These are phyloP conservation scores for Epinephelus cyanopodus DNA, from an alignment of 2,113 vertebrate genomes.

Conservation along the genomic window DNA sequence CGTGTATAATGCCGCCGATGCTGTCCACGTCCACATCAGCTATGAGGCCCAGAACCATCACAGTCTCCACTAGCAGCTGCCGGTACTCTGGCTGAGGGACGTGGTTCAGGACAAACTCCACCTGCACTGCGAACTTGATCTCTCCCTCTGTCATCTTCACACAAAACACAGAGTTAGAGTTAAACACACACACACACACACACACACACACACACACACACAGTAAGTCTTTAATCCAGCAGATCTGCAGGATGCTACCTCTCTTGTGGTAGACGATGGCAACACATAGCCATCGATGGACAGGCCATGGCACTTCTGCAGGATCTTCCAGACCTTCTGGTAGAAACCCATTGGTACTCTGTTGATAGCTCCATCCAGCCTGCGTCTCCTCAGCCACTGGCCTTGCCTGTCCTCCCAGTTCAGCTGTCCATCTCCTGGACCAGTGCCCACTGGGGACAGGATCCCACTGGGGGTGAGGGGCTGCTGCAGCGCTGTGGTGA, in stretches of 20 bases:
- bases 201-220: slow-evolving; percentile 17
- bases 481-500: slow-evolving; percentile 90
- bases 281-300: slow-evolving; percentile 97
- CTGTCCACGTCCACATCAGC: slow-evolving; percentile 91
- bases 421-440: slow-evolving; percentile 77
- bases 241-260: slow-evolving; percentile 79
- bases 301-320: slow-evolving; percentile 98
- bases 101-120: slow-evolving; percentile 97
- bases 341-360: slow-evolving; percentile 98
- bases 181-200: slow-evolving; percentile 18
- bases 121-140: slow-evolving; percentile 98
- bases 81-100: slow-evolving; percentile 97
- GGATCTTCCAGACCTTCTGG: slow-evolving; percentile 97
- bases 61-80: slow-evolving; percentile 95
- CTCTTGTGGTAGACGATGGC: slow-evolving; percentile 95
- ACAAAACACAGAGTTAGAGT: slow-evolving; percentile 11
- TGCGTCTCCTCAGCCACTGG: slow-evolving; percentile 95
- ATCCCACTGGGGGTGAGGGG: slow-evolving; percentile 92
- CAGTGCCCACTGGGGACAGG: slow-evolving; percentile 85
- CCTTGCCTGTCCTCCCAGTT: slow-evolving; percentile 94
- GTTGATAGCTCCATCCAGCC: slow-evolving; percentile 97
- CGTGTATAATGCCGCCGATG: slow-evolving; percentile 92
- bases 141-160: slow-evolving; percentile 95
- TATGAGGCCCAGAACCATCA: slow-evolving; percentile 93
- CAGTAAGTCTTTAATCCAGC: background rate